A percentile compares a stretch with the other conserved stretches of the same genome.
Evolutionary conservation across 1,140 invertebrate species (phyloP).

Genomic region (Heliconius eleuchia): DNA sequence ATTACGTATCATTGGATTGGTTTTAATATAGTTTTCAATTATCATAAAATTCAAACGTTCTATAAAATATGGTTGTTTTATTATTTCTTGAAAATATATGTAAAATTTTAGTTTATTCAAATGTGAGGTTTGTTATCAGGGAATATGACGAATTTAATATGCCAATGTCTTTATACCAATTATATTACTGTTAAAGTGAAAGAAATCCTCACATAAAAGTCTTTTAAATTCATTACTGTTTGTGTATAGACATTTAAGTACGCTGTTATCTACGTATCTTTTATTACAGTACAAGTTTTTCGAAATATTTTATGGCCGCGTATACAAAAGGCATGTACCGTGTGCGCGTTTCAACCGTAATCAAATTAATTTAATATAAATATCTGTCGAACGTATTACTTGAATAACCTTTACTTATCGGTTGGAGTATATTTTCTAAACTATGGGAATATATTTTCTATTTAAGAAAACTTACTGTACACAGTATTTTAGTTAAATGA

Average conservation of each 20-base stretch:
- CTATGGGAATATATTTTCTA: no score
- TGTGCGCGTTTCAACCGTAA: constrained; percentile 20
- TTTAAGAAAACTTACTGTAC: no score
- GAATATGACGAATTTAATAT: not conserved
- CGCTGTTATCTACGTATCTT: constrained; percentile 29
- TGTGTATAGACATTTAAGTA: constrained; percentile 31
- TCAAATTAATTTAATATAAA: constrained; percentile 24
- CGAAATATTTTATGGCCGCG: constrained; percentile 23
- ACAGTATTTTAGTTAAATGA: no score
- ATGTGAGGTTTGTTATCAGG: not conserved
- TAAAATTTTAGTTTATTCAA: not conserved
- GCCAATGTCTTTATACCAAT: constrained; percentile 31
- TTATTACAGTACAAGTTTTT: constrained; percentile 32
- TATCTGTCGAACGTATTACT: constrained; percentile 4
- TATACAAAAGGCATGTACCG: constrained; percentile 20
- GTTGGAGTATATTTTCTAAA: not conserved
- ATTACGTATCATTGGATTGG: not conserved
- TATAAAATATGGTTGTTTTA: constrained; percentile 3
- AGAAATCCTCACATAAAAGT: constrained; percentile 28
- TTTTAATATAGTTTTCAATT: constrained; percentile 12
- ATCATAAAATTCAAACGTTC: constrained; percentile 4
- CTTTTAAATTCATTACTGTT: constrained; percentile 35
- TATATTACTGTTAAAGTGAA: constrained; percentile 26
- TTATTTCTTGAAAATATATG: not conserved
- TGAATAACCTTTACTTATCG: not conserved